A percentile compares a stretch with the other conserved stretches of the same genome.
Evolutionary conservation across 2,888 invertebrate genomes (phyloP).

Genomic region (Parochlus steinenii): DNA sequence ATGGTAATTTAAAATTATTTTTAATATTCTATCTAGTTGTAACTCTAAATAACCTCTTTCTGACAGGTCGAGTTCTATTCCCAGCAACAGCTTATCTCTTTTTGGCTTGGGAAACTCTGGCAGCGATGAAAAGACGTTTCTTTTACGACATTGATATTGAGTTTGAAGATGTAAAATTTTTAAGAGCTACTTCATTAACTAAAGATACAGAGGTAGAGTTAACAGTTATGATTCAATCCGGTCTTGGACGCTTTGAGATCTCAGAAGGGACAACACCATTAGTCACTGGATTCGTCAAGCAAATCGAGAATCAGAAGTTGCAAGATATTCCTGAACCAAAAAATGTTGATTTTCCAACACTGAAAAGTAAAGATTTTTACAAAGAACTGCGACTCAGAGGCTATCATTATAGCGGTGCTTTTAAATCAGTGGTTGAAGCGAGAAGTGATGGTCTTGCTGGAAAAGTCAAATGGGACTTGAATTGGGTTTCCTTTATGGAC

Average conservation of each 20-base stretch:
- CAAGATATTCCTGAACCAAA: not conserved
- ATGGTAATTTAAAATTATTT: slow-evolving; percentile 38
- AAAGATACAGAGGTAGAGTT: slow-evolving; percentile 27
- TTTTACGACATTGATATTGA: slow-evolving; percentile 30
- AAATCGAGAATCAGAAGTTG: slow-evolving; percentile 30
- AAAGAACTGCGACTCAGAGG: slow-evolving; percentile 46
- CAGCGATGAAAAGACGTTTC: slow-evolving; percentile 24
- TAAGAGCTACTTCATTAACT: slow-evolving; percentile 37
- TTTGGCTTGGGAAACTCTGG: slow-evolving; percentile 25
- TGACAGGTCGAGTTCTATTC: slow-evolving; percentile 34
- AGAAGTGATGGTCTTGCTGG: slow-evolving; percentile 41
- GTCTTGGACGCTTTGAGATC: slow-evolving; percentile 25
- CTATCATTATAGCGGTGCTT: slow-evolving; percentile 31
- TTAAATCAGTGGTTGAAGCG: slow-evolving; percentile 31
- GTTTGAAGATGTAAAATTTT: slow-evolving; percentile 37
- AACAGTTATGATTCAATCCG: slow-evolving; percentile 20
- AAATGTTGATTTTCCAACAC: slow-evolving; percentile 13
- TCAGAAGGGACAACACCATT: slow-evolving; percentile 51
- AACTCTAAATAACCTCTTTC: too few relatives aligned
- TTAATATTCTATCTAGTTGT: too few relatives aligned
- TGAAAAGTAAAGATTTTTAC: slow-evolving; percentile 42
- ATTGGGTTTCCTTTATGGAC: slow-evolving; percentile 84
- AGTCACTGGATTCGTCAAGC: slow-evolving; percentile 51
- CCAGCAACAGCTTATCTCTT: slow-evolving; percentile 33
- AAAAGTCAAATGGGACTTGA: slow-evolving; percentile 57